A percentile compares a stretch with the other conserved stretches of the same genome.
These are phyloP conservation scores for Erpornis zantholeuca DNA, from an alignment of 2,113 vertebrate species.

Conservation along the genomic window DNA sequence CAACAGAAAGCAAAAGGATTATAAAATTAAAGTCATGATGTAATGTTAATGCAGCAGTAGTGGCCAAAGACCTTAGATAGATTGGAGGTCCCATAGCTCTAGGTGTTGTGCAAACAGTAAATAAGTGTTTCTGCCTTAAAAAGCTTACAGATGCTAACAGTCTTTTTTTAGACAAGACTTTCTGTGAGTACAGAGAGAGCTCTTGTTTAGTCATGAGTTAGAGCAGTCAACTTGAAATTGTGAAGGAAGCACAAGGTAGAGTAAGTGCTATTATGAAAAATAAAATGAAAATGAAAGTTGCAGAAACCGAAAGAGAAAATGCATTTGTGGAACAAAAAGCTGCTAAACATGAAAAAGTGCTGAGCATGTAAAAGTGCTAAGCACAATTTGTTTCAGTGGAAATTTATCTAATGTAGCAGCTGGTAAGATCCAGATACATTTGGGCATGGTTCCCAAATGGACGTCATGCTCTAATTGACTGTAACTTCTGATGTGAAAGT, in stretches of 20 bases:
- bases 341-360: neutral
- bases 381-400: neutral
- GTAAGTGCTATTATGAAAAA: neutral
- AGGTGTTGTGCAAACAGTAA: neutral
- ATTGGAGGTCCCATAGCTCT: neutral
- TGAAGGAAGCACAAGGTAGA: neutral
- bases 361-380: neutral
- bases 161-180: neutral
- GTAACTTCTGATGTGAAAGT: neutral
- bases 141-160: neutral
- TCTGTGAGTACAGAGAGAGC: neutral
- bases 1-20: neutral
- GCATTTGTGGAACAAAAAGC: neutral
- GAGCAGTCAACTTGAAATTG: neutral
- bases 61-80: neutral
- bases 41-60: neutral
- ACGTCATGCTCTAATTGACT: neutral
- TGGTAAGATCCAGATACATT: neutral
- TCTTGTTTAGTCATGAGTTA: neutral
- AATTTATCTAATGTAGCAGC: neutral
- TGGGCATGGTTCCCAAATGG: neutral
- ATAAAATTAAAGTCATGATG: neutral
- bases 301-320: neutral
- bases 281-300: neutral
- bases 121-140: neutral